These are phyloP conservation scores for Armadillidium nasatum DNA, from an alignment of 1,140 invertebrate species.

Conservation along the genomic window DNA sequence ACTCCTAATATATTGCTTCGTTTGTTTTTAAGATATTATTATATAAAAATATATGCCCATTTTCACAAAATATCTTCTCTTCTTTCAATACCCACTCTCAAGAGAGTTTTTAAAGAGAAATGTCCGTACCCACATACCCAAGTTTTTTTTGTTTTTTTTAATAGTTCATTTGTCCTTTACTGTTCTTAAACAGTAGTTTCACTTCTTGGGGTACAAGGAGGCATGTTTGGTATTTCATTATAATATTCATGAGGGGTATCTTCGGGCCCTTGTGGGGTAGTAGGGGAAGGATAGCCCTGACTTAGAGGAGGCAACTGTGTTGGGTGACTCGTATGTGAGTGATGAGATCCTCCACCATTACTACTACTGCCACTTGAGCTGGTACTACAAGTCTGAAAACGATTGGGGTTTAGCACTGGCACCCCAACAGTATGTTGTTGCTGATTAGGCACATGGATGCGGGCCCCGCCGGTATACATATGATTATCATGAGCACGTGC, in stretches of 20 bases:
- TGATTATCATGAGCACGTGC: conserved; percentile 22
- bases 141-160: no score
- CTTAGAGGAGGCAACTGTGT: not conserved
- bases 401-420: conserved; percentile 28
- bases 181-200: conserved; percentile 35
- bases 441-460: conserved; percentile 6
- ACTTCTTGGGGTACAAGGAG: conserved; percentile 21
- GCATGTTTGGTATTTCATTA: conserved; percentile 32
- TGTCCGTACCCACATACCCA: no score
- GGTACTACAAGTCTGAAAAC: conserved; percentile 27
- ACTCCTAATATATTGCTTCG: no score
- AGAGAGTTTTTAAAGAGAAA: no score
- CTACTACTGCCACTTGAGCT: conserved; percentile 29
- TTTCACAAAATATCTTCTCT: no score
- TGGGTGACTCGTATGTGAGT: conserved; percentile 4
- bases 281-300: not conserved
- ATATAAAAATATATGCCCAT: no score
- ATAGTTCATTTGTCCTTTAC: no score
- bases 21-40: no score
- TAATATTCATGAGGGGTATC: conserved; percentile 42
- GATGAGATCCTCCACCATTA: conserved; percentile 18
- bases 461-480: conserved; percentile 11
- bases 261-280: not conserved
- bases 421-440: conserved; percentile 34
- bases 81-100: no score